Evolutionary conservation across 2,113 vertebrate genomes (phyloP), one percentile per base, ranked within the genome.

Genomic region (Eupsittula cactorum): DNA sequence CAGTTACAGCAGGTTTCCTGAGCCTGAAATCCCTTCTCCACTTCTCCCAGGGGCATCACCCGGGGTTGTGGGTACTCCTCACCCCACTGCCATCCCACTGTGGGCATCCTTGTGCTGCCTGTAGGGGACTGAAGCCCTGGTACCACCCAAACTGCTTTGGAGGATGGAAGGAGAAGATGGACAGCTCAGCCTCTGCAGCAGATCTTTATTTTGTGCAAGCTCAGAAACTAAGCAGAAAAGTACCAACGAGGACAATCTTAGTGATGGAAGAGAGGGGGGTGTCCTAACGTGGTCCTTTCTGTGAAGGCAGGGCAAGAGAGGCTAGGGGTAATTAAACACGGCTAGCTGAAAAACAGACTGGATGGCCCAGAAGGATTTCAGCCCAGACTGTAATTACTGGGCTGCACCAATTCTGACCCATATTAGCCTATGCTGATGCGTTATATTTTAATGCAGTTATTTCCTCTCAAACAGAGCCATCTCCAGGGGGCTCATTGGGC

Each of bases 61-160:
- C 17, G 28, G 23, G 42, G 39, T 42, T 44, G 7, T 0, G 24
- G 47, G 31, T 28, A 8, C 71, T 67, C 81, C 20, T 17, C 39
- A 53, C 18, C 31, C 28, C 11, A 49, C 10, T 0, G 0, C 11
- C 28, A 13, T 27, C 33, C 46, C 2, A 0, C 41, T 57, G 7
- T 1, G 63, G 18, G 20, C 35, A 15, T 23, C 42, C 21, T 10
- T 7, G 27, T 9, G 60, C 15, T 41, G 37, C 70, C 46, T 25
- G 16, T 10, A 0, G 3, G 41, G 29, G 57, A 37, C 15, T 2
- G 55, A 62, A 37, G 52, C 24, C 31, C 44, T 21, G 53, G 23
- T 44, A n/a, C 3, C 33, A 35, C 35, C 15, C 23, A 3, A 25
- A 13, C 53, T 2, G 13, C 37, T 52, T 11, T 0, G 2, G 47